Evolutionary conservation across 35 echinoderm and acorn worm genomes (phyloP).

Genomic region (Chiridota heheva): DNA sequence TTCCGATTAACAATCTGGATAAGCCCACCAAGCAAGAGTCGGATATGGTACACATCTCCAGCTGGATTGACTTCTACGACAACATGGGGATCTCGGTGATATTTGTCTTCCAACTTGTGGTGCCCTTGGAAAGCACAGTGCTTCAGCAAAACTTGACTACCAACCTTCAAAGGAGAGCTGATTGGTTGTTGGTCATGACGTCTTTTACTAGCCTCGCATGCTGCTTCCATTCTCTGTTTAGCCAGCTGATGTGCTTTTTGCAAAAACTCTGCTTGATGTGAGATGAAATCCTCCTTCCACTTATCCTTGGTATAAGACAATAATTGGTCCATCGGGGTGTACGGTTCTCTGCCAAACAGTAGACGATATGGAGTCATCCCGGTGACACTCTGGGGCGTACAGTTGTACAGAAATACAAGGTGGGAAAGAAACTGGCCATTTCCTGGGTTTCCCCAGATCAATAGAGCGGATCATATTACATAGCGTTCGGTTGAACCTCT

Average conservation of each 20-base stretch:
- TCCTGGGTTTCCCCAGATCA: neutral
- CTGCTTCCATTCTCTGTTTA: neutral
- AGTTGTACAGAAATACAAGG: conserved; percentile 37
- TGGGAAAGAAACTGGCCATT: conserved; percentile 39
- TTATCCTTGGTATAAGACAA: neutral
- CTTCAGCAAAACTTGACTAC: conserved; percentile 25
- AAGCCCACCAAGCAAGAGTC: conserved; percentile 1
- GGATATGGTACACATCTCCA: conserved; percentile 9
- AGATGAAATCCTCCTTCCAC: conserved; percentile 16
- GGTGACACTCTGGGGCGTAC: conserved; percentile 17
- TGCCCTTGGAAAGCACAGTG: conserved; percentile 12
- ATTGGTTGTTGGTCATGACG: neutral
- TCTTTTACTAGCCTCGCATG: neutral
- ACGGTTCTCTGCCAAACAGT: conserved; percentile 44
- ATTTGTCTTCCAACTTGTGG: conserved; percentile 36
- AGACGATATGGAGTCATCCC: conserved; percentile 9
- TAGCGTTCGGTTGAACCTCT: conserved; percentile 50
- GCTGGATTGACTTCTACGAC: conserved; percentile 12
- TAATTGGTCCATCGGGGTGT: conserved; percentile 24
- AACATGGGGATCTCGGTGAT: neutral
- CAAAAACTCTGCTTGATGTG: neutral
- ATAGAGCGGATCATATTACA: conserved; percentile 39
- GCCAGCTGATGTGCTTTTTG: neutral
- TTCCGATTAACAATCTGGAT: neutral
- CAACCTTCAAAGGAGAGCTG: conserved; percentile 11